A percentile compares a stretch with the other conserved stretches of the same genome.
Evolutionary conservation across 2,888 invertebrate species (phyloP).

Genomic region (Dasypolia templi): DNA sequence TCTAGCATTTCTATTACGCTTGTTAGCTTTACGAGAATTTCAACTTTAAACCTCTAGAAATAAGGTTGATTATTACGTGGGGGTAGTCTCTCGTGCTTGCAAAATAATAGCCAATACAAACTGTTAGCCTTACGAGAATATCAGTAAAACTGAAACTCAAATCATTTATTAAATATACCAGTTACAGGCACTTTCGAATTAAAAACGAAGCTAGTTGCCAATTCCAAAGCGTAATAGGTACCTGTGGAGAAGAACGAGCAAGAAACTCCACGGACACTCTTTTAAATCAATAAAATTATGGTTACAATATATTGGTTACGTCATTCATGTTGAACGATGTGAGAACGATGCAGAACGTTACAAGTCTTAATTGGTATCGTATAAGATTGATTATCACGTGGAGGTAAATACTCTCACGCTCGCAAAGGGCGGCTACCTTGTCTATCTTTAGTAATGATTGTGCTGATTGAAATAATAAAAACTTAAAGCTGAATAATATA

Average conservation of each 20-base stretch:
- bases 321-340: too few relatives aligned
- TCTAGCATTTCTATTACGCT: conserved; percentile 21
- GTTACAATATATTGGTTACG: too few relatives aligned
- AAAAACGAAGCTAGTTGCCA: too few relatives aligned
- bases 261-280: too few relatives aligned
- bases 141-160: too few relatives aligned
- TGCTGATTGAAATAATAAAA: conserved; percentile 54
- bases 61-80: conserved; percentile 27
- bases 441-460: conserved; percentile 58
- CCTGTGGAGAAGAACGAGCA: too few relatives aligned
- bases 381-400: conserved; percentile 33
- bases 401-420: conserved; percentile 43
- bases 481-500: conserved; percentile 17
- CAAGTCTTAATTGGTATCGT: accelerated
- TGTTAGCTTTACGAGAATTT: conserved; percentile 8
- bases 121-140: conserved; percentile 1
- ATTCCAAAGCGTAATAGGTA: too few relatives aligned
- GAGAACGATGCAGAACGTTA: too few relatives aligned
- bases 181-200: too few relatives aligned
- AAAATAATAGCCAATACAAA: conserved; percentile 27
- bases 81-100: conserved; percentile 36
- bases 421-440: conserved; percentile 58
- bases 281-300: too few relatives aligned
- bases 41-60: accelerated
- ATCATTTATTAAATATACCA: too few relatives aligned